phyloP scores from a whole-genome alignment of 2,888 invertebrate genomes.

The Smittia aterrima region DNA sequence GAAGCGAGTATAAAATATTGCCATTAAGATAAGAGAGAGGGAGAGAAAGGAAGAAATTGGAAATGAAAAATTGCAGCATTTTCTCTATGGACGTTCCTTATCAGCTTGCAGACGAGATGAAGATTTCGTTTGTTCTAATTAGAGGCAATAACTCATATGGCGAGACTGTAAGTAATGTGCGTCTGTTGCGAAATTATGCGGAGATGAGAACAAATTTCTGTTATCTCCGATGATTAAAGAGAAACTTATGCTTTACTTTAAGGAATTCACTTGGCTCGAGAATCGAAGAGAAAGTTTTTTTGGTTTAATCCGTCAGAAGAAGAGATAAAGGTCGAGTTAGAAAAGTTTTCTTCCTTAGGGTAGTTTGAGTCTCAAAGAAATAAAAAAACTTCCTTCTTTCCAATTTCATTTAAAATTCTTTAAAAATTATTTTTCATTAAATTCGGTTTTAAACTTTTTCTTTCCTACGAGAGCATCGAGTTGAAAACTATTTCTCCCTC shows the following conservation, averaged over 20 bases:
- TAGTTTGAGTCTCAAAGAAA: background rate
- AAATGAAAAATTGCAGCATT: conserved; percentile 19
- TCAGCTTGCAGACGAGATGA: too few relatives aligned
- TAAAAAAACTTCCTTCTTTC: background rate
- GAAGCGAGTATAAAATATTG: conserved; percentile 28
- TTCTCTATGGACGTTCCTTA: background rate
- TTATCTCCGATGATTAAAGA: conserved; percentile 9
- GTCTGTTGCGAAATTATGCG: conserved; percentile 24
- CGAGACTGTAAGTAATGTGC: conserved; percentile 40
- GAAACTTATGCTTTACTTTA: background rate
- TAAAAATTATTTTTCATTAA: background rate
- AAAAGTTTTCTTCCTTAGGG: background rate
- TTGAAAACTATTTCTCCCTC: too few relatives aligned
- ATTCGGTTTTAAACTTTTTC: too few relatives aligned
- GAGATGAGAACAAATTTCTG: conserved; percentile 31
- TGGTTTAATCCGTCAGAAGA: background rate
- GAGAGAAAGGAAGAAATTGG: too few relatives aligned
- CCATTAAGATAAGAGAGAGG: conserved; percentile 37
- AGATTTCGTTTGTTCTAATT: conserved; percentile 25
- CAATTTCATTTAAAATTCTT: background rate
- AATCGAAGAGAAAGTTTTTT: too few relatives aligned
- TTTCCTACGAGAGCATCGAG: too few relatives aligned
- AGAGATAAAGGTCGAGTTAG: background rate
- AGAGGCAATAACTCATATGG: conserved; percentile 37
- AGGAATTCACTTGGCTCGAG: background rate